Evolutionary conservation across 2,888 invertebrate species (phyloP).

Genomic region (Oxytorus armatus): DNA sequence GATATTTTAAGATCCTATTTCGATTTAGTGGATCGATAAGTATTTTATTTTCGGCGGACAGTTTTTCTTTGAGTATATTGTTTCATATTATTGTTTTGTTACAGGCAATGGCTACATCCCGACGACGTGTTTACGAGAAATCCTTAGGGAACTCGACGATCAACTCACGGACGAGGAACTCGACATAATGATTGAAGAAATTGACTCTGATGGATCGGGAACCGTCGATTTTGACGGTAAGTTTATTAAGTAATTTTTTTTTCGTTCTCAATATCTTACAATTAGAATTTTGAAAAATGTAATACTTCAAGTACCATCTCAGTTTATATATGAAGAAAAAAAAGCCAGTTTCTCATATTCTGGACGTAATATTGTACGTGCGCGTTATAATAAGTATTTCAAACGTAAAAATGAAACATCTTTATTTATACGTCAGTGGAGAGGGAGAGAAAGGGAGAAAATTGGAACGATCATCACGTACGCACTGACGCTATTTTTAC

Average conservation of each 20-base stretch:
- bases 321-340: background rate
- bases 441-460: slow-evolving; percentile 56
- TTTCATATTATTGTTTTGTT: slow-evolving; percentile 66
- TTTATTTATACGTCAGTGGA: slow-evolving; percentile 70
- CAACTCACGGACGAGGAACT: slow-evolving; percentile 97
- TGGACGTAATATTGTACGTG: no score
- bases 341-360: background rate
- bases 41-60: background rate
- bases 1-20: no score
- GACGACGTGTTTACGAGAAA: slow-evolving; percentile 96
- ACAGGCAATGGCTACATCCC: slow-evolving; percentile 96
- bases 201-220: slow-evolving; percentile 98
- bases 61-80: background rate
- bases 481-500: slow-evolving; percentile 64
- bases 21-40: no score
- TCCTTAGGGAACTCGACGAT: slow-evolving; percentile 97
- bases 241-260: slow-evolving; percentile 68
- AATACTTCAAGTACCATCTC: no score
- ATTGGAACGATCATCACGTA: slow-evolving; percentile 53
- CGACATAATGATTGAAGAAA: slow-evolving; percentile 98
- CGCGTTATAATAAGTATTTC: no score
- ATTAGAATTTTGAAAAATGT: slow-evolving; percentile 25
- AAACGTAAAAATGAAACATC: slow-evolving; percentile 65
- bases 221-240: slow-evolving; percentile 99
- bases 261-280: slow-evolving; percentile 18